phyloP scores from a whole-genome alignment of 2,888 invertebrate genomes.

The Proisotoma minuta region DNA sequence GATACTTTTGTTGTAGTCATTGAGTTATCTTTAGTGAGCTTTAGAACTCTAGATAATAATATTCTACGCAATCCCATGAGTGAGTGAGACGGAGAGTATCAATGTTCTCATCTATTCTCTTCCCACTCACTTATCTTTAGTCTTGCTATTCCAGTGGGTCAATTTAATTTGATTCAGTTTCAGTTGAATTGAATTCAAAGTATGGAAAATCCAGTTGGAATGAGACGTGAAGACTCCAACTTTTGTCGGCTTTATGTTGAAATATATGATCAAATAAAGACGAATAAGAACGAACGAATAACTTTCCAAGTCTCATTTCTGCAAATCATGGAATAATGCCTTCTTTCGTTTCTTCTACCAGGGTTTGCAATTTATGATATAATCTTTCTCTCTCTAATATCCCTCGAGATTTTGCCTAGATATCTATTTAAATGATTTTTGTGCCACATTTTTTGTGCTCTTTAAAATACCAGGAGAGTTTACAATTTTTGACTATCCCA shows the following conservation, averaged over 20 bases:
- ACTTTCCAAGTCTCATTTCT: no score
- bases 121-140: slow-evolving; percentile 22
- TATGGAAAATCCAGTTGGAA: background rate
- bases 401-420: no score
- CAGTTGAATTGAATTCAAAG: slow-evolving; percentile 19
- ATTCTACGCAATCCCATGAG: background rate
- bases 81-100: slow-evolving; percentile 18
- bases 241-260: slow-evolving; percentile 34
- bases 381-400: no score
- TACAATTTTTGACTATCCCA: no score
- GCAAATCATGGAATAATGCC: no score
- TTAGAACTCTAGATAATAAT: background rate
- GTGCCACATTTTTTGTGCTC: no score
- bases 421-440: no score
- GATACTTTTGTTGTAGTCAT: no score
- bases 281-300: slow-evolving; percentile 5
- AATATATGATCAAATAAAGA: slow-evolving; percentile 27
- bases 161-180: slow-evolving; percentile 30
- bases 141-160: slow-evolving; percentile 25
- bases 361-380: no score
- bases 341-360: no score
- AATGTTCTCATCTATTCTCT: slow-evolving; percentile 24
- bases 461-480: no score
- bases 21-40: no score
- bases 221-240: background rate